Conservation (phyloP, 2,888 invertebrate genomes). For the Aphodius granarius region DNA sequence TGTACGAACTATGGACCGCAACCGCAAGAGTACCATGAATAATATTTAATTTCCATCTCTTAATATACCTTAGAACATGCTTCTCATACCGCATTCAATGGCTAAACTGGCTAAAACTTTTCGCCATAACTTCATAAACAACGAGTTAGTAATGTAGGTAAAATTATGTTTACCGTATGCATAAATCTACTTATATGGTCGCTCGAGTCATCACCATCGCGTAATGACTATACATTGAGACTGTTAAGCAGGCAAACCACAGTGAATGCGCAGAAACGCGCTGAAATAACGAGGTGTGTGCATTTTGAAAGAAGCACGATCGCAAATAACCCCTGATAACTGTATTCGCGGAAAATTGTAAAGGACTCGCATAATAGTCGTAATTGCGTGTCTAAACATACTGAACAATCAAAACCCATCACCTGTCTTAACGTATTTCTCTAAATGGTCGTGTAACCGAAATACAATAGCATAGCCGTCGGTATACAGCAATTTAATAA, state of each 20-base stretch:
- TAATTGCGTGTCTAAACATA: background rate
- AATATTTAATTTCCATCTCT: background rate
- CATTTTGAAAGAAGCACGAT: background rate
- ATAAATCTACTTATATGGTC: background rate
- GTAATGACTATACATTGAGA: background rate
- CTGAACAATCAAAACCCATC: background rate
- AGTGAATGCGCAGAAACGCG: background rate
- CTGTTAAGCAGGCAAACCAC: background rate
- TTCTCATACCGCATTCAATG: background rate
- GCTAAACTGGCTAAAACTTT: background rate
- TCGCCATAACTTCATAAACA: background rate
- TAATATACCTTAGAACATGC: background rate
- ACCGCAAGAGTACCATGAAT: background rate
- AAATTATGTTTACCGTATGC: background rate
- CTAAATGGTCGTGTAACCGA: background rate
- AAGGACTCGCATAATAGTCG: background rate
- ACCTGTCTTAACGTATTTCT: background rate
- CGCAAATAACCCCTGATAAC: background rate
- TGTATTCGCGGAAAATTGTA: background rate
- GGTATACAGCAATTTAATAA: background rate
- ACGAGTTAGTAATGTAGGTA: background rate
- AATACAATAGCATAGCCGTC: background rate
- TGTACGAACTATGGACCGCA: background rate
- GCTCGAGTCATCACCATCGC: background rate
- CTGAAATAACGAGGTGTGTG: background rate